A percentile compares a stretch with the other conserved stretches of the same genome.
Evolutionary conservation across 2,888 invertebrate species (phyloP).

Genomic region (Chaitophorus viminalis): DNA sequence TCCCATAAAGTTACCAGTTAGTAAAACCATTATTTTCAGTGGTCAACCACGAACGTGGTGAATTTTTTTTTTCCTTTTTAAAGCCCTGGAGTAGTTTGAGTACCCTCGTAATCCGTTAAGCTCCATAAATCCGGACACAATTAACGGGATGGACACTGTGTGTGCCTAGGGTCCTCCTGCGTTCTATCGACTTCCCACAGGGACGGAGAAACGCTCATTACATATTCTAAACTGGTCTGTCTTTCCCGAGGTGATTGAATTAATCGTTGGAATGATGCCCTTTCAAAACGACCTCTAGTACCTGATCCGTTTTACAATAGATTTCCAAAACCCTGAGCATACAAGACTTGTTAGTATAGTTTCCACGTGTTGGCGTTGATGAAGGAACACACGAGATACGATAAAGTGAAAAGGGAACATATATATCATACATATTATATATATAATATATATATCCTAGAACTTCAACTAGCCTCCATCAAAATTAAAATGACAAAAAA

Average conservation of each 20-base stretch:
- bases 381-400: neutral
- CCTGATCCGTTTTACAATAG: conserved; percentile 54
- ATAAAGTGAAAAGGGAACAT: neutral
- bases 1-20: neutral
- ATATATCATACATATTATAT: too few species aligned
- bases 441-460: neutral
- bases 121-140: conserved; percentile 56
- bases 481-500: neutral
- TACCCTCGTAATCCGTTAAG: conserved; percentile 59
- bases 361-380: conserved; percentile 25
- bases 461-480: neutral
- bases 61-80: conserved; percentile 29
- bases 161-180: neutral
- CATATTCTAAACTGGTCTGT: conserved; percentile 54
- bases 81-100: conserved; percentile 16
- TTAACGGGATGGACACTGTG: conserved; percentile 59
- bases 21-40: conserved; percentile 48
- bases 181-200: neutral
- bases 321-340: conserved; percentile 22
- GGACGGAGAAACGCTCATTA: conserved; percentile 36
- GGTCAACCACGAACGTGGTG: conserved; percentile 30
- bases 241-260: conserved; percentile 54
- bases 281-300: conserved; percentile 58
- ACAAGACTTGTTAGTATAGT: conserved; percentile 46
- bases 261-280: conserved; percentile 54